Conservation (phyloP, 2,797 vertebrate species). For the Chelidonichthys spinosus region DNA sequence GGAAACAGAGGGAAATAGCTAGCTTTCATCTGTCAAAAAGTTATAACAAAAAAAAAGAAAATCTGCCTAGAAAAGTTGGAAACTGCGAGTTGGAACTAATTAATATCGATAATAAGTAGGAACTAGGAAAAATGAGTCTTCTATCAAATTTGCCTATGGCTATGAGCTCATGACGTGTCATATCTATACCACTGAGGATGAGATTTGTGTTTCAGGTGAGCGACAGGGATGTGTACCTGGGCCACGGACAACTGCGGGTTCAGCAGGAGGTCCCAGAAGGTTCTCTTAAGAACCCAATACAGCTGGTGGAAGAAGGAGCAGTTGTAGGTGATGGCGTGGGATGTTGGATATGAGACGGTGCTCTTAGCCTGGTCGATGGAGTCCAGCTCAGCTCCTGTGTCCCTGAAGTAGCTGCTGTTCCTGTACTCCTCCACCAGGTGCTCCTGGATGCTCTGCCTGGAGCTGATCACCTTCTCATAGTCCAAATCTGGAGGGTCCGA, state of each 20-base stretch:
- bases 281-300: conserved; percentile 89
- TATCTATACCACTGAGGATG: not conserved
- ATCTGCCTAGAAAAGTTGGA: not conserved
- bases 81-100: not conserved
- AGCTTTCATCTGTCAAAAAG: not conserved
- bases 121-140: not conserved
- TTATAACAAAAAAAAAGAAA: not conserved
- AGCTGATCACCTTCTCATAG: conserved; percentile 58
- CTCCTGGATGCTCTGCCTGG: conserved; percentile 81
- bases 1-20: not conserved
- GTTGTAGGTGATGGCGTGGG: conserved; percentile 85
- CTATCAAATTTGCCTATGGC: not conserved
- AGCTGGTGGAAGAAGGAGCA: conserved; percentile 92
- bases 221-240: conserved; percentile 82
- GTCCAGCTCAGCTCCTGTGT: conserved; percentile 84
- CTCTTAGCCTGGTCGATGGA: conserved; percentile 72
- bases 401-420: conserved; percentile 80
- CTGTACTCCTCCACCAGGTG: conserved; percentile 85
- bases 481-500: conserved; percentile 61
- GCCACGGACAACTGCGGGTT: conserved; percentile 93
- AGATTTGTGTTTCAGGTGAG: not conserved
- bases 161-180: not conserved
- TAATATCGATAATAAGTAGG: no score
- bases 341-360: conserved; percentile 51
- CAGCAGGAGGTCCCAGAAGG: conserved; percentile 90